Conservation (phyloP, 2,113 vertebrate genomes). For the Sporophila hypoxantha region DNA sequence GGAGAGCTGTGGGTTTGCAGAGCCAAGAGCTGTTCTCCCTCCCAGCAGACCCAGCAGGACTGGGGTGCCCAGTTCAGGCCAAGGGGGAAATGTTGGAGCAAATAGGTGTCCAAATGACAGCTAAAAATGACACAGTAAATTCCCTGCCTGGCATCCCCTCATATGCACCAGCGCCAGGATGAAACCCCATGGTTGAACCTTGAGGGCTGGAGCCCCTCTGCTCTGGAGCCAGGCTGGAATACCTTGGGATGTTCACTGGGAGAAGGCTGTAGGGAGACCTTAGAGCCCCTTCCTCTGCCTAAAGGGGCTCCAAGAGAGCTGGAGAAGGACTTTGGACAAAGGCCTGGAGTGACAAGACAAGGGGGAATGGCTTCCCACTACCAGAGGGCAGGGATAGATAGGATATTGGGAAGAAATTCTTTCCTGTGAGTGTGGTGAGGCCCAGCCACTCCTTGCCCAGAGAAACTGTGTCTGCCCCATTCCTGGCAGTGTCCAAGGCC, state of each 20-base stretch:
- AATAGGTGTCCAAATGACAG: background rate
- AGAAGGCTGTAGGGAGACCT: background rate
- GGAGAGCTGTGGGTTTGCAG: fast-evolving
- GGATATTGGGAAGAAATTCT: background rate
- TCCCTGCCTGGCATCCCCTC: background rate
- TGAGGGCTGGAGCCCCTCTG: background rate
- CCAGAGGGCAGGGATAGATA: background rate
- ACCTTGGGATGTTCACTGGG: background rate
- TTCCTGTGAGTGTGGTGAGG: fast-evolving
- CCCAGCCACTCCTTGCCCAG: background rate
- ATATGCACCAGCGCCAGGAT: background rate
- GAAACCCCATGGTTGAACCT: fast-evolving
- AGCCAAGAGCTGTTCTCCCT: background rate
- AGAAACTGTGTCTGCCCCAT: background rate
- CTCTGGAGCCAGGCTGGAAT: background rate
- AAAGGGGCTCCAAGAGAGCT: background rate
- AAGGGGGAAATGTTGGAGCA: background rate
- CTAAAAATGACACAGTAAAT: background rate
- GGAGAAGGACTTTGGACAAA: background rate
- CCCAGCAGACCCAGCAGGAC: background rate
- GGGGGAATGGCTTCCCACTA: background rate
- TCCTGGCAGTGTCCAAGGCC: background rate
- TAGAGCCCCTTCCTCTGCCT: background rate
- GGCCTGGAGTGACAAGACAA: background rate
- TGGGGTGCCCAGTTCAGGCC: background rate